These are phyloP conservation scores for Haplotaxodon microlepis DNA, from an alignment of 2,113 vertebrate species.

Conservation along the genomic window DNA sequence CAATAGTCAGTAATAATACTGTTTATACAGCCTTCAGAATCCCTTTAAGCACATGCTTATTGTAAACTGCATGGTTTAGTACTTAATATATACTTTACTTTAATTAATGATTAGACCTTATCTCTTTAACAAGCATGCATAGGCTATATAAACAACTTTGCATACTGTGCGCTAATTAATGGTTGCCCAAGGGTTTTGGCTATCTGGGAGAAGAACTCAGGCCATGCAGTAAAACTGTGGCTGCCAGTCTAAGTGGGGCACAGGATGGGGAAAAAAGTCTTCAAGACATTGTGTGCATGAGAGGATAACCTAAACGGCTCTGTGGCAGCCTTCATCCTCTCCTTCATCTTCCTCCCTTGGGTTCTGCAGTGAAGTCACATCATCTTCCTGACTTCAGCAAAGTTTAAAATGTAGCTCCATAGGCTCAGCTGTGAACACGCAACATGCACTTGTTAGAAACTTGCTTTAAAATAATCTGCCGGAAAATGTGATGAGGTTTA, in stretches of 20 bases:
- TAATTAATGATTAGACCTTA: background rate
- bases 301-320: background rate
- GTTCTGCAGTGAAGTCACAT: background rate
- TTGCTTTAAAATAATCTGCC: background rate
- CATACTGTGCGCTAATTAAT: background rate
- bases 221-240: background rate
- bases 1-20: background rate
- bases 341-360: background rate
- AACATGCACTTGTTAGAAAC: background rate
- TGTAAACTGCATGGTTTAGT: background rate
- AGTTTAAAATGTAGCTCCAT: background rate
- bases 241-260: background rate
- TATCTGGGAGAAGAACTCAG: background rate
- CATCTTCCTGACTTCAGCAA: background rate
- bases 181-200: background rate
- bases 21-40: background rate
- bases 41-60: background rate
- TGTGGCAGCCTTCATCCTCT: background rate
- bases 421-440: background rate
- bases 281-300: background rate
- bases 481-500: background rate
- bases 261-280: background rate
- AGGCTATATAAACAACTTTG: background rate
- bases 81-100: background rate
- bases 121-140: background rate